Base-by-base conservation (phyloP, 2,797 vertebrate species). In the Enteromius paludinosus region DNA sequence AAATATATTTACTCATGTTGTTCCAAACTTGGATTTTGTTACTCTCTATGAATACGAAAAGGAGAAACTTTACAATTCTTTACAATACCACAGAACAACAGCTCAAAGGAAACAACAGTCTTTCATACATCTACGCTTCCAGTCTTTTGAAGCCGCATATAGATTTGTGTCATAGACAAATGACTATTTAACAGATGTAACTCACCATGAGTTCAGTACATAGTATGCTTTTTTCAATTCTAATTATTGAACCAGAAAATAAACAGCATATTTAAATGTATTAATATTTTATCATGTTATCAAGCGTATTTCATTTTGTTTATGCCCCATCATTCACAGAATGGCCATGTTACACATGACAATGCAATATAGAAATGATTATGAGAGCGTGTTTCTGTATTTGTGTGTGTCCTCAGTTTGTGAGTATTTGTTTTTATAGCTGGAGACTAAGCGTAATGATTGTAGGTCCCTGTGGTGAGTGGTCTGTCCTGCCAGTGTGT, bases 401-500 rank as follows among this genome's bases (percentile, higher is more conserved):
- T 66, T 82, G 41, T 41, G 30, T 73, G 41, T 49, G 41, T 49
- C 43, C 45, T 65, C 28, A 30, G 43, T 84, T 52, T 82, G 49
- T 83, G 47, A 73, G 64, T 77, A 49, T 61, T 65, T 76, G 77
- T 81, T 65, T 83, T 76, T 70, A 38, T 72, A 7, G 23, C 20
- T 28, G 28, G 45, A 65, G 47, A 79, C 65, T 70, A 70, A 70
- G 54, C 38, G 66, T 80, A 80, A 80, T 47, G 54, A 81, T 52
- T 68, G 47, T 14, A 41, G 20, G 62, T 52, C 77, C 68, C 70
- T 66, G 72, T 56, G 65, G 78, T 77, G 28, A 56, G 71, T 30
- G 33, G 79, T 75, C 80, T 80, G 43, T 84, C 64, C 78, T 86
- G 68, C 66, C 73, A 61, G 69, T 69, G 74, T 79, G 79, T 82